Conservation (phyloP, 2,113 vertebrate species). For the Onychostoma macrolepis region DNA sequence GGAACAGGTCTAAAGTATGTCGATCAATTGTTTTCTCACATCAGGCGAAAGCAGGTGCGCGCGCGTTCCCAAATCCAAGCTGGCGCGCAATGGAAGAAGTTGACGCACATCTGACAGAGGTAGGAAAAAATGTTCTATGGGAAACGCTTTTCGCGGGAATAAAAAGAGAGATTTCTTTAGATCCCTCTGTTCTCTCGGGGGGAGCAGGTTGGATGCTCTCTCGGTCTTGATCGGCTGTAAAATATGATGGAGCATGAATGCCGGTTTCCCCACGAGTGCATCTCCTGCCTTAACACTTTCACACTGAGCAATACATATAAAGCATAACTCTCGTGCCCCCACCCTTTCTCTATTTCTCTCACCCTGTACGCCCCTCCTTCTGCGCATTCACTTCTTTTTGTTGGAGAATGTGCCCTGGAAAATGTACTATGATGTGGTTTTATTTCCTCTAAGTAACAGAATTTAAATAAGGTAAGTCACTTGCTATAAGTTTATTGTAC, state of each 20-base stretch:
- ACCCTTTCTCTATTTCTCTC: background rate
- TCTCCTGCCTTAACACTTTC: slow-evolving; percentile 1
- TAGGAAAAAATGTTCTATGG: background rate
- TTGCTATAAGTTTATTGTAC: background rate
- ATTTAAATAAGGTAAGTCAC: background rate
- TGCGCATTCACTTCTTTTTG: background rate
- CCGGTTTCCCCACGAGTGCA: slow-evolving; percentile 14
- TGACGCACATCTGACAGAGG: background rate
- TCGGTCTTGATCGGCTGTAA: background rate
- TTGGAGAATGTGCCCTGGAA: background rate
- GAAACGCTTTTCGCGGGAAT: background rate
- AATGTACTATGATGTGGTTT: background rate
- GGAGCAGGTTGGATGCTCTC: background rate
- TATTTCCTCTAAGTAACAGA: background rate
- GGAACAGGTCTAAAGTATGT: background rate
- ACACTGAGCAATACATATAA: slow-evolving; percentile 18
- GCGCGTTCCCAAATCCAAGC: background rate
- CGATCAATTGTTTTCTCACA: background rate
- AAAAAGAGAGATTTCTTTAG: background rate
- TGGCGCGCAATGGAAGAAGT: slow-evolving; percentile 6
- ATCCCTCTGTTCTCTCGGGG: background rate
- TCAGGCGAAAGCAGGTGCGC: slow-evolving; percentile 16
- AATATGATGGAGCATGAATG: background rate
- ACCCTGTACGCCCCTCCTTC: background rate
- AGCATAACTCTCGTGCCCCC: background rate